Evolutionary conservation across 1,140 invertebrate genomes (phyloP).

Genomic region (Caenorhabditis briggsae): DNA sequence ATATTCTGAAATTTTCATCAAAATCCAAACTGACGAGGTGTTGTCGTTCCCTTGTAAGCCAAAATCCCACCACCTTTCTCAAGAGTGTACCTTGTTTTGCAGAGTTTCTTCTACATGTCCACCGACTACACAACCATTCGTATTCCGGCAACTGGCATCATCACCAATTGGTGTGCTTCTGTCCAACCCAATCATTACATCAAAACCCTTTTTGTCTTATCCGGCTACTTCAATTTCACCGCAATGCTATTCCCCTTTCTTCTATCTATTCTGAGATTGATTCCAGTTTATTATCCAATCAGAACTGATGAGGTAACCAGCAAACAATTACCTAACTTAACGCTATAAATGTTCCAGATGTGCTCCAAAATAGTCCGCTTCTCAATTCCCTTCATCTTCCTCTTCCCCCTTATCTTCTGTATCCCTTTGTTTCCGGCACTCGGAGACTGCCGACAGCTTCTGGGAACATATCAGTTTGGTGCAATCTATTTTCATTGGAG

Average conservation of each 20-base stretch:
- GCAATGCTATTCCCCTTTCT: background rate
- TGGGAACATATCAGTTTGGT: slow-evolving; percentile 9
- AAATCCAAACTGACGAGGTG: no score
- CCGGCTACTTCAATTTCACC: background rate
- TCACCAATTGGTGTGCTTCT: slow-evolving; percentile 2
- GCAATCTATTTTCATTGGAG: background rate
- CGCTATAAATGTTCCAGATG: background rate
- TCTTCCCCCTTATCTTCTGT: background rate
- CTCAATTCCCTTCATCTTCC: background rate
- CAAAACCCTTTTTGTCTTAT: background rate
- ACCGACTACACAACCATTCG: background rate
- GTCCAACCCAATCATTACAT: background rate
- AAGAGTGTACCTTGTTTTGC: background rate
- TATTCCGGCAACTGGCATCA: background rate
- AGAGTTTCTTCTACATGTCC: background rate
- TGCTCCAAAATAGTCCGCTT: background rate
- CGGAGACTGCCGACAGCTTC: slow-evolving; percentile 10
- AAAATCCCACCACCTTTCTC: no score
- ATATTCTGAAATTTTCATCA: no score
- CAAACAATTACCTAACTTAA: background rate
- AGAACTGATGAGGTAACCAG: background rate
- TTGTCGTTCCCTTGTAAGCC: no score
- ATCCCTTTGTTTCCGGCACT: background rate
- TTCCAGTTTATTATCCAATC: background rate
- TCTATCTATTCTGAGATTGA: background rate